Base-by-base conservation (phyloP, 1,140 invertebrate species). In the Diachasma alloeum region DNA sequence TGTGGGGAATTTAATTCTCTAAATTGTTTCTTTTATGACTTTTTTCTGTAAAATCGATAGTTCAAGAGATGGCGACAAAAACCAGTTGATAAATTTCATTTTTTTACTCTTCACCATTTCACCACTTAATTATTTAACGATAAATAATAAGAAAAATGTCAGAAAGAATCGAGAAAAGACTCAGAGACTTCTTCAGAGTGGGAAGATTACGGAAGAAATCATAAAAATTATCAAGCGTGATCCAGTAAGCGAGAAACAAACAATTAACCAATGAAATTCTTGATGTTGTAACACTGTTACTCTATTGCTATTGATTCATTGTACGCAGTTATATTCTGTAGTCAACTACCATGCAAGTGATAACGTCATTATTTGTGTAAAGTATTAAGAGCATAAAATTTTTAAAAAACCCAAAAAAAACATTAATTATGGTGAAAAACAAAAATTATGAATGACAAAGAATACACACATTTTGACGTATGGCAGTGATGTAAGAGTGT, bases 221-320 rank as follows among this genome's bases (percentile, higher is more conserved):
- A 78, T 69, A 67, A 73, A 37, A 17, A 36, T 69, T 26, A 36
- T 71, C 13, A 73, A 75, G 63, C 31, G 59, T n/a, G 46, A 69
- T 13, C 46, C 46, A 68, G 70, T 63, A 8, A 76, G 0, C 2
- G 63, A 46, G 8, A 19, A 67, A n/a, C n/a, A n/a, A 19, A 66
- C n/a, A 31, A 75, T 9, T 15, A 5, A 69, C 4, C 42, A 31
- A 72, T 69, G 63, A 77, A 71, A 48, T 77, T 79, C 72, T 78
- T 74, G 83, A 87, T 87, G 86, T 87, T 87, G 84, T 85, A 87
- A 86, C 81, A 85, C 81, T 87, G 83, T 87, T 85, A 85, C 76
- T 85, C 83, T 85, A 84, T 59, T 82, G 81, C 83, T 85, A 85
- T 84, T 83, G 85, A 85, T 78, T 81, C 81, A 84, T 84, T 82